phyloP scores from a whole-genome alignment of 2,888 invertebrate species.

The Eurytoma californica region DNA sequence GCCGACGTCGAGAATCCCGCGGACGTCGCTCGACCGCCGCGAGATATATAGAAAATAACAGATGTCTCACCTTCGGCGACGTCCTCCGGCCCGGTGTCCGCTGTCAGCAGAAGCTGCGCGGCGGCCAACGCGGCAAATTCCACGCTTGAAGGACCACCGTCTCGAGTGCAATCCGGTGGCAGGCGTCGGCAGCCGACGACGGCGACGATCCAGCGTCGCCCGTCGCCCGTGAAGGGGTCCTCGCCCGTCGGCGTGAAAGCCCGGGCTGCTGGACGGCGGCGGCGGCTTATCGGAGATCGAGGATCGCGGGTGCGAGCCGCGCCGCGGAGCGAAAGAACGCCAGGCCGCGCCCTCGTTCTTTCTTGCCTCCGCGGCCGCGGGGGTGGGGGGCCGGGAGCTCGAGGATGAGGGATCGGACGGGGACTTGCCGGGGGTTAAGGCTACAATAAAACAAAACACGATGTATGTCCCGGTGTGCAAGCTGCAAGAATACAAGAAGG shows the following conservation, averaged over 20 bases:
- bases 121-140: not conserved
- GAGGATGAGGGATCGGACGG: constrained; percentile 52
- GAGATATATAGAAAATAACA: constrained; percentile 5
- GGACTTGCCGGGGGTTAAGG: constrained; percentile 62
- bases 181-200: not conserved
- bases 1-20: not conserved
- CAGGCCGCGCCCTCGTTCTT: constrained; percentile 9
- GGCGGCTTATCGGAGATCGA: constrained; percentile 37
- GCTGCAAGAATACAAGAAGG: constrained; percentile 69
- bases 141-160: not conserved
- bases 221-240: not conserved
- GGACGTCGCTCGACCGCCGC: not conserved
- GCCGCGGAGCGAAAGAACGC: not conserved
- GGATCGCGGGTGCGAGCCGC: not conserved
- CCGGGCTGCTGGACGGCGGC: not conserved
- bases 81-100: not conserved
- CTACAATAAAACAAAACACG: constrained; percentile 75
- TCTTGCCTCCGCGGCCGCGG: constrained; percentile 23
- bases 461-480: constrained; percentile 75
- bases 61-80: constrained; percentile 17
- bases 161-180: constrained; percentile 1
- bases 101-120: not conserved
- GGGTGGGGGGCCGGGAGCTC: constrained; percentile 22
- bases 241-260: not conserved
- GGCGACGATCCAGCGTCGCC: constrained; percentile 1